These are phyloP conservation scores for Meles meles DNA, from an alignment of 2,113 vertebrate species.

Conservation along the genomic window DNA sequence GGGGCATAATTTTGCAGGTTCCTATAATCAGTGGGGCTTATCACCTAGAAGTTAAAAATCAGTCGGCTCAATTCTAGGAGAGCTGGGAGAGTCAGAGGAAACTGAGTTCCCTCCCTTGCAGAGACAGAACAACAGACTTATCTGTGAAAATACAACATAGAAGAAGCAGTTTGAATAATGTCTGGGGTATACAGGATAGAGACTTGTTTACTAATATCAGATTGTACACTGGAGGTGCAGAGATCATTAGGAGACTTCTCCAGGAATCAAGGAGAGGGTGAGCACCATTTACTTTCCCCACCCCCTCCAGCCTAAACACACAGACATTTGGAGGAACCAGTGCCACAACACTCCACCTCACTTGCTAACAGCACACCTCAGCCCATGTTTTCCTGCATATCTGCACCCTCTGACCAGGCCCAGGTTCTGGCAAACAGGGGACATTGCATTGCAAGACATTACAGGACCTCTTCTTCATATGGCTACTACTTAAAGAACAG, in stretches of 20 bases:
- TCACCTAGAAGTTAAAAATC: neutral
- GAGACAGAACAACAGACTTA: neutral
- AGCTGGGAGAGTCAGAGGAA: neutral
- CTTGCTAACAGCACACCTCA: neutral
- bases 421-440: neutral
- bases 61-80: neutral
- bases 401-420: neutral
- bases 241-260: neutral
- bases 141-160: neutral
- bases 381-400: neutral
- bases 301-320: neutral
- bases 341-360: neutral
- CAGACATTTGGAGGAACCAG: neutral
- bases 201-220: too few species aligned
- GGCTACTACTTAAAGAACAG: neutral
- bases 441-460: neutral
- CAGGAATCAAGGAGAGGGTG: neutral
- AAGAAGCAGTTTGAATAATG: too few species aligned
- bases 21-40: neutral
- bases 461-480: neutral
- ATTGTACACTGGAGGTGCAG: too few species aligned
- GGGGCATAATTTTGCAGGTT: neutral
- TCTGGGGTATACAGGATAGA: too few species aligned
- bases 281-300: neutral
- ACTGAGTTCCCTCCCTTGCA: neutral